Evolutionary conservation across 2,113 vertebrate species (phyloP), one percentile per base, ranked within the genome.

Genomic region (Nothocercus nigrocapillus): DNA sequence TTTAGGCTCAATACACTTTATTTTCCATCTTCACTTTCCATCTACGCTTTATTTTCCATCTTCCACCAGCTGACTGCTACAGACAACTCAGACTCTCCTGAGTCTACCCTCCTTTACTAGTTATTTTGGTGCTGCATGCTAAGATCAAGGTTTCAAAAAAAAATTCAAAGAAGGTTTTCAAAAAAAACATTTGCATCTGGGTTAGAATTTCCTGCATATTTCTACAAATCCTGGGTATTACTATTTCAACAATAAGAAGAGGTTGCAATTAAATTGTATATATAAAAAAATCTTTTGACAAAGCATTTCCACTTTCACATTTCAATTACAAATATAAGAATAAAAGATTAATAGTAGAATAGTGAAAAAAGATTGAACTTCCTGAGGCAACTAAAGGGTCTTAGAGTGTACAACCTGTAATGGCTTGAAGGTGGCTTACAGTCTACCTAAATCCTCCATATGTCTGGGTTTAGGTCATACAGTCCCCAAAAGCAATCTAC

Each of bases 121-220:
- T 11, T 90, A 30, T 92, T 95, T 90, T 69, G 4, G 0, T 53
- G 36, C 10, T 90, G 27, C n/a, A 18, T 72, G 34, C 13, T 84
- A 82, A 53, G 61, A 83, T 94, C 56, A 92, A 64, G 20, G 32
- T n/a, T 95, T 89, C 69, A 90, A 90, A 93, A 94, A 91, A 94
- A 93, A 36, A 36, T 36, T 36, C 36, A 36, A 36, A 36, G 8
- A 36, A 36, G 36, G 36, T 36, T 36, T 36, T 36, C 36, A 36
- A 90, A 90, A 93, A 94, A 91, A 94, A 93, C 7, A 62, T 79
- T 88, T 92, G 9, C 42, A 73, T 53, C 22, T 53, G 22, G 28
- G 70, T 92, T 76, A 90, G 8, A 14, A 84, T 72, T 90, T 94
- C 7, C 79, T 91, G 22, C 25, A n/a, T 53, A 28, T 92, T 83